Conservation (phyloP, 2,113 vertebrate genomes). For the Gyps fulvus region DNA sequence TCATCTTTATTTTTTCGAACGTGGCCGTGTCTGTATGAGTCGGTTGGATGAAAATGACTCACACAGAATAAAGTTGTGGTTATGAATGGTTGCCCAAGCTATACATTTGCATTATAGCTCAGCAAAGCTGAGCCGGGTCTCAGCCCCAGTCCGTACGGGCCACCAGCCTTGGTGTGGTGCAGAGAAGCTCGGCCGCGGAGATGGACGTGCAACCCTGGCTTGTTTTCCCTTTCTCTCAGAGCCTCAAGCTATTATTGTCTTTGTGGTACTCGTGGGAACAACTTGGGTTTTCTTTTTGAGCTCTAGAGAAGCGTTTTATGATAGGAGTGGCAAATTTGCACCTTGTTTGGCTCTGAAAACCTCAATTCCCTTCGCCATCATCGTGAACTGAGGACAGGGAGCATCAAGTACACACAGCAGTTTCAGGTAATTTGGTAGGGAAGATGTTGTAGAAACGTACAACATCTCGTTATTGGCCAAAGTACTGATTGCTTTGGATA, state of each 20-base stretch:
- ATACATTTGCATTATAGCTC: accelerated
- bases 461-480: accelerated
- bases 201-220: not conserved
- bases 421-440: not conserved
- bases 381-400: accelerated
- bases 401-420: accelerated
- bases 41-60: not conserved
- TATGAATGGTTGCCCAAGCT: not conserved
- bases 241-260: accelerated
- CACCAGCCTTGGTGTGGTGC: not conserved
- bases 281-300: not conserved
- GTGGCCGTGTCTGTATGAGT: not conserved
- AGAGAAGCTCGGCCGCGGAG: not conserved
- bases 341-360: not conserved
- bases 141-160: accelerated
- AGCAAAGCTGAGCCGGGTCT: not conserved
- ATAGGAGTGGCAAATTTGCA: accelerated
- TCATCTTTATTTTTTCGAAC: not conserved
- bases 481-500: accelerated
- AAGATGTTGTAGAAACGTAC: not conserved
- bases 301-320: not conserved
- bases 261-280: accelerated
- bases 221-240: accelerated
- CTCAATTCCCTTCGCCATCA: accelerated
- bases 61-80: not conserved